Percentiles rank a stretch among this genome's conserved stretches.
Evolutionary conservation across 2,797 vertebrate species (phyloP).

Genomic region (Microctenopoma steveboyesi): DNA sequence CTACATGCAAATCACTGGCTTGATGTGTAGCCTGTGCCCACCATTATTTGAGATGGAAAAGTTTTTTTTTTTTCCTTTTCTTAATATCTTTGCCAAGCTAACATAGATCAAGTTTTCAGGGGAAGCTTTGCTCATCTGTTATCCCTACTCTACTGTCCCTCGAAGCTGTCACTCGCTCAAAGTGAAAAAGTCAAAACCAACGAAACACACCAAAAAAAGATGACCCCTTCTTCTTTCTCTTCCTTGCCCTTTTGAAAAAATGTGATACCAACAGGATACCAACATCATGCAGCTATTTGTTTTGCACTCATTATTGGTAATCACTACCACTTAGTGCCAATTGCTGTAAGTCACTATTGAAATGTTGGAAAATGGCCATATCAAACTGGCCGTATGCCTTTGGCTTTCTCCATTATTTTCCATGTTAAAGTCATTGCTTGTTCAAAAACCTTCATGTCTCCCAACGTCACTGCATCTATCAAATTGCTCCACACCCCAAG

Average conservation of each 20-base stretch:
- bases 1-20: slow-evolving; percentile 5
- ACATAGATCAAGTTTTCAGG: slow-evolving; percentile 11
- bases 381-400: slow-evolving; percentile 47
- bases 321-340: slow-evolving; percentile 52
- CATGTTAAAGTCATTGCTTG: slow-evolving; percentile 25
- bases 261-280: background rate
- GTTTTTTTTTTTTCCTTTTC: background rate
- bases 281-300: slow-evolving; percentile 21
- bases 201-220: slow-evolving; percentile 1
- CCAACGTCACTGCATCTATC: slow-evolving; percentile 48
- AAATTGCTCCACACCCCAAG: slow-evolving; percentile 31
- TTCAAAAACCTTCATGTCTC: slow-evolving; percentile 10
- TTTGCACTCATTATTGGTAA: slow-evolving; percentile 62
- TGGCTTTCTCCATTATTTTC: slow-evolving; percentile 46
- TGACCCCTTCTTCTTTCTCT: slow-evolving; percentile 4
- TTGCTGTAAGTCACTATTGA: slow-evolving; percentile 51
- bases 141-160: background rate
- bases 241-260: background rate
- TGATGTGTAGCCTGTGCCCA: background rate
- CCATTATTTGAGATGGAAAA: slow-evolving; percentile 3
- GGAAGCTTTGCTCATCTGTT: slow-evolving; percentile 1
- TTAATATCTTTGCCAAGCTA: background rate
- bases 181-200: slow-evolving; percentile 10
- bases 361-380: slow-evolving; percentile 27
- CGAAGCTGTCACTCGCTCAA: background rate